phyloP scores from a whole-genome alignment of 1,140 invertebrate genomes.

The Pomacea maculata region DNA sequence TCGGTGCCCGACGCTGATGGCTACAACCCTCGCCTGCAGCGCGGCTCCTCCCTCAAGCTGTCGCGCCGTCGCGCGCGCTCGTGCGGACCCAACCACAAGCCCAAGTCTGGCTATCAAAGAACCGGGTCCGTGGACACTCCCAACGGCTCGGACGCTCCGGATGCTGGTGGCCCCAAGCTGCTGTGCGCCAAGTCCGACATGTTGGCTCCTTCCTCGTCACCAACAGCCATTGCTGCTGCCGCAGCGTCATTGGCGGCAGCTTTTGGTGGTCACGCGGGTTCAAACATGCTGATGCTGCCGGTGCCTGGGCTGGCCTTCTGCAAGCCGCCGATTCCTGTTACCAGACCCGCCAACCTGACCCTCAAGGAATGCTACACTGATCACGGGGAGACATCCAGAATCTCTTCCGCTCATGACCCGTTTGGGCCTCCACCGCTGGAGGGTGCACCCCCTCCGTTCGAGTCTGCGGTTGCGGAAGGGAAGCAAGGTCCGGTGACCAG shows the following conservation, averaged over 20 bases:
- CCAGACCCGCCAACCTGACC: slow-evolving; percentile 36
- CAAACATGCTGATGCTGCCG: slow-evolving; percentile 28
- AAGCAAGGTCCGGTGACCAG: slow-evolving; percentile 30
- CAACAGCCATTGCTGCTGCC: slow-evolving; percentile 10
- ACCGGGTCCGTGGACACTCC: slow-evolving; percentile 33
- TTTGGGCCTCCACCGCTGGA: slow-evolving; percentile 19
- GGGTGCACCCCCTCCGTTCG: slow-evolving; percentile 12
- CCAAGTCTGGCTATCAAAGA: slow-evolving; percentile 19
- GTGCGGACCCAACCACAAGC: slow-evolving; percentile 24
- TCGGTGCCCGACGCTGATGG: slow-evolving; percentile 27
- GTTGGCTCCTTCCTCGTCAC: slow-evolving; percentile 4
- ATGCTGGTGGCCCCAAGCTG: not conserved
- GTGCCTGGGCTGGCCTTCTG: not conserved
- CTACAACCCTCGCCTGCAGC: slow-evolving; percentile 6
- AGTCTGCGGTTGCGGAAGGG: slow-evolving; percentile 24
- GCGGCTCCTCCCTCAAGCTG: slow-evolving; percentile 32
- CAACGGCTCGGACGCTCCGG: not conserved
- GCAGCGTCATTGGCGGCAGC: slow-evolving; percentile 14
- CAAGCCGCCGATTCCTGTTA: slow-evolving; percentile 18
- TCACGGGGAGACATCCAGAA: not conserved
- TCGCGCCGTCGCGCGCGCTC: slow-evolving; percentile 27
- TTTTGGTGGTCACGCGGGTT: slow-evolving; percentile 6
- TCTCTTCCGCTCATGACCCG: slow-evolving; percentile 29
- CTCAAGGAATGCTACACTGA: slow-evolving; percentile 43
- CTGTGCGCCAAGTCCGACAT: slow-evolving; percentile 13